A percentile compares a stretch with the other conserved stretches of the same genome.
phyloP scores from a whole-genome alignment of 2,797 vertebrate species.

The Fistularia commersonii region DNA sequence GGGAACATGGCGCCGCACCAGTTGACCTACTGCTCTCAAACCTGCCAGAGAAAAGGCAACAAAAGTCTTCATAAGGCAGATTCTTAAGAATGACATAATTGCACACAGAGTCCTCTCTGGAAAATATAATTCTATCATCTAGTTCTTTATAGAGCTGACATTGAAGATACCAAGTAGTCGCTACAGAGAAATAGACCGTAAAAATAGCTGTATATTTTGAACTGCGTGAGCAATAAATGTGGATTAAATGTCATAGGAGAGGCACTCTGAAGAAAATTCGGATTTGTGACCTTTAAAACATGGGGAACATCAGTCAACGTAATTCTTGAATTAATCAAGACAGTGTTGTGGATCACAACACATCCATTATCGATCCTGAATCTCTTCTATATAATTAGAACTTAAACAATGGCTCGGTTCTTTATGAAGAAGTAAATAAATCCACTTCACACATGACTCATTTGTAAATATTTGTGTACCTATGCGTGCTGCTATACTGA shows the following conservation, averaged over 20 bases:
- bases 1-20: slow-evolving; percentile 84
- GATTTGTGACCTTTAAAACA: slow-evolving; percentile 20
- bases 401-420: slow-evolving; percentile 53
- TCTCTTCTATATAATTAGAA: slow-evolving; percentile 72
- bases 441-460: no score
- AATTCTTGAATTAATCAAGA: slow-evolving; percentile 56
- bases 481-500: no score
- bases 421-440: slow-evolving; percentile 63
- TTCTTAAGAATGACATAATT: neutral
- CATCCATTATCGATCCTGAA: slow-evolving; percentile 69
- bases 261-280: no score
- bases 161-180: no score
- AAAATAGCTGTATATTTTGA: no score
- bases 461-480: no score
- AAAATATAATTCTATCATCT: neutral
- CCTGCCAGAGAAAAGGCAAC: slow-evolving; percentile 32
- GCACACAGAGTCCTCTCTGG: no score
- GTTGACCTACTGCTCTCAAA: slow-evolving; percentile 58
- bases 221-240: no score
- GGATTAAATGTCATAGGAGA: no score
- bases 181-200: no score
- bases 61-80: neutral
- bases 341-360: slow-evolving; percentile 56
- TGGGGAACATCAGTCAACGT: slow-evolving; percentile 12
- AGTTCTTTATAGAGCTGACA: no score